Conservation (phyloP, 2,113 vertebrate species). For the Dipodomys ordii region DNA sequence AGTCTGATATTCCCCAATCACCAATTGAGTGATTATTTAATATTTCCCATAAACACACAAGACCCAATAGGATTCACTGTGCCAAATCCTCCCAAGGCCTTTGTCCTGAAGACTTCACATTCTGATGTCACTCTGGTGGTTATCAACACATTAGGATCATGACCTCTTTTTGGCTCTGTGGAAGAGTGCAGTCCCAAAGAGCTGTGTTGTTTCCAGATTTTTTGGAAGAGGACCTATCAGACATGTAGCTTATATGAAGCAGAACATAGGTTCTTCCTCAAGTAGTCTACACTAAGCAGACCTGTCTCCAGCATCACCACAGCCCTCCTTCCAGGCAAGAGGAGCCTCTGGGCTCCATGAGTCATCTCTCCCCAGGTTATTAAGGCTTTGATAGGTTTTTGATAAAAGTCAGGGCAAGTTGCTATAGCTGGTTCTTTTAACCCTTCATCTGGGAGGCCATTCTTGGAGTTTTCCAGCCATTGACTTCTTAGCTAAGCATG, state of each 20-base stretch:
- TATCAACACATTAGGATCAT: constrained; percentile 56
- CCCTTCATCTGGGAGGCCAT: neutral
- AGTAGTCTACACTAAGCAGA: neutral
- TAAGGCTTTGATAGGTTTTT: constrained; percentile 35
- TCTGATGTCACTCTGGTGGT: constrained; percentile 60
- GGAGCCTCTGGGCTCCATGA: constrained; percentile 13
- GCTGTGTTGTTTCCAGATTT: constrained; percentile 52
- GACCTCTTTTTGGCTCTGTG: neutral
- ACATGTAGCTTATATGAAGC: neutral
- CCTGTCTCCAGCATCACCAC: neutral
- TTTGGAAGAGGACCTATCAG: neutral
- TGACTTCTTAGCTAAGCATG: neutral
- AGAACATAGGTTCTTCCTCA: neutral
- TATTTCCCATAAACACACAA: constrained; percentile 71
- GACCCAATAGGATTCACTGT: constrained; percentile 34
- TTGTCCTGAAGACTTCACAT: constrained; percentile 46
- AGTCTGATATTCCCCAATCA: constrained; percentile 34
- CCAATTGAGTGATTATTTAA: constrained; percentile 65
- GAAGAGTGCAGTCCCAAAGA: constrained; percentile 11
- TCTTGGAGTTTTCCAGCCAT: neutral
- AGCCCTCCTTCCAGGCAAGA: neutral
- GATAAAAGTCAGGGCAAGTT: constrained; percentile 30
- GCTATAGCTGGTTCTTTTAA: constrained; percentile 21
- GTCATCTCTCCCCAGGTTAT: constrained; percentile 31
- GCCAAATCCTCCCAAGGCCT: constrained; percentile 49